Evolutionary conservation across 2,888 invertebrate genomes (phyloP).

Genomic region (Drosophila imparisetae): DNA sequence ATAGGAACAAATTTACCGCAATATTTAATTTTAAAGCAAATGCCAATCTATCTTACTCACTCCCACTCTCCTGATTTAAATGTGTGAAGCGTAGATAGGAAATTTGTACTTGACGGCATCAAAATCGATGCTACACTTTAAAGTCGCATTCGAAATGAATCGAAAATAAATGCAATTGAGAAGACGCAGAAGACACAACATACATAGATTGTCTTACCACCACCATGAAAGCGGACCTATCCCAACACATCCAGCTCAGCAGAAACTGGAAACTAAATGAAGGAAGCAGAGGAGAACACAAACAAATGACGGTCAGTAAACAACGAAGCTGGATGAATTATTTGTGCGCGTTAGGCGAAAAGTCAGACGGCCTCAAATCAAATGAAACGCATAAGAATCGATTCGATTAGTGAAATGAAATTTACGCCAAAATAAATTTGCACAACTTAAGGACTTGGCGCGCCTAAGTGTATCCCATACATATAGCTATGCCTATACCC

Average conservation of each 20-base stretch:
- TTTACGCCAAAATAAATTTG: conserved; percentile 80
- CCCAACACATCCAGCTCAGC: conserved; percentile 13
- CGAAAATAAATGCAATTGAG: conserved; percentile 21
- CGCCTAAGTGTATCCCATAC: conserved; percentile 62
- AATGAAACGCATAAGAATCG: conserved; percentile 78
- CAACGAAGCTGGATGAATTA: conserved; percentile 34
- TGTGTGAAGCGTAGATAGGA: background rate
- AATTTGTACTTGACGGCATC: background rate
- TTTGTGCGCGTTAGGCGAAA: conserved; percentile 48
- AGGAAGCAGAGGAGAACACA: background rate
- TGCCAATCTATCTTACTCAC: background rate
- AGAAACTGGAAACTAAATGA: background rate
- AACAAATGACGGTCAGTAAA: conserved; percentile 54
- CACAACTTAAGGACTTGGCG: conserved; percentile 70
- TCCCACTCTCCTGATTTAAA: background rate
- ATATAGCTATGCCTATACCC: conserved; percentile 21
- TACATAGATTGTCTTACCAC: conserved; percentile 10
- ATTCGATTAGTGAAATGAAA: conserved; percentile 80
- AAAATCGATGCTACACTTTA: conserved; percentile 1
- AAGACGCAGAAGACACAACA: conserved; percentile 5
- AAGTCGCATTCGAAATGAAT: background rate
- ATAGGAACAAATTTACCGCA: background rate
- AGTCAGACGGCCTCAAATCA: conserved; percentile 66
- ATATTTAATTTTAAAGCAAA: background rate
- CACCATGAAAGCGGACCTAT: conserved; percentile 26